Base-by-base conservation (phyloP, 2,888 invertebrate species). In the Blastobasis lacticolella region DNA sequence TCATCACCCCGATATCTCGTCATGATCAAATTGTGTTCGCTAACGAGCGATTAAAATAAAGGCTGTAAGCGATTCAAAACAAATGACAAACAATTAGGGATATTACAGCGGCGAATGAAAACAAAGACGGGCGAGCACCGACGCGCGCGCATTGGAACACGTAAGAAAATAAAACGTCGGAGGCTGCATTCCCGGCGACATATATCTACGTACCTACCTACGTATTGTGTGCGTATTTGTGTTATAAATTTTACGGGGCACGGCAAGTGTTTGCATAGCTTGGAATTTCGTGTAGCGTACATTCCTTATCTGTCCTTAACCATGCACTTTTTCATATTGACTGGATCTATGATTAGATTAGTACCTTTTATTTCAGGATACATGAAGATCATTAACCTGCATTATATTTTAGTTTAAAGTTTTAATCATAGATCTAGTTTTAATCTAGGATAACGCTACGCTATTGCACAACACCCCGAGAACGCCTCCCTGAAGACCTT, bases 181-280 rank as follows among this genome's bases (percentile, higher is more conserved):
- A 66, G 74, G 72, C 77, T 63, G 67, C 80, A 81, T 82, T 81
- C 80, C 74, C 75, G 74, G 64, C 71, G 67, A 69, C 55, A 59
- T 59, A 64, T 69, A 69, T 69, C 23, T 23, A 23, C 42, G 10
- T 42, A 42, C 42, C 42, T 42, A 42, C 9, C 42, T 8, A 42
- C 9, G n/a, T 42, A 69, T 65, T 67, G 52, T 42, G 38, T 36
- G 50, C 63, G 60, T 76, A 71, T 81, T 78, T 81, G 75, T 71
- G 72, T 78, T 80, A 81, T 81, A 81, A 65, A 80, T 79, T 78
- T 78, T 68, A 80, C 72, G 74, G 70, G 68, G 66, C 68, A 69
- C 69, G 76, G 74, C 74, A 72, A 75, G 71, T 81, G 83, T 83
- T 81, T 82, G 76, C 72, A 64, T 69, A 75, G 73, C 59, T 60